These are phyloP conservation scores for Urosaurus nigricauda DNA, from an alignment of 2,797 vertebrate species.

Conservation along the genomic window DNA sequence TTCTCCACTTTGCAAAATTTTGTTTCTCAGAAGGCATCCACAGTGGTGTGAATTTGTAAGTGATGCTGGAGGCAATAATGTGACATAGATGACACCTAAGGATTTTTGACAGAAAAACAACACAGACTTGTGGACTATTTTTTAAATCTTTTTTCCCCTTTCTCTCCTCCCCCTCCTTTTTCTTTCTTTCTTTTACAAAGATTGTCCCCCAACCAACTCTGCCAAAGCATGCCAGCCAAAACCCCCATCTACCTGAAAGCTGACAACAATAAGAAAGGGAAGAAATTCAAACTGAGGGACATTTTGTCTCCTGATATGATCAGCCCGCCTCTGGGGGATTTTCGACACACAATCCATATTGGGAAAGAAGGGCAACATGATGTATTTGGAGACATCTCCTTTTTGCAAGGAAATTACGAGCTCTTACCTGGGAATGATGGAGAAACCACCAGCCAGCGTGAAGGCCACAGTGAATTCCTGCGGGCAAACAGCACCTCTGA, in stretches of 20 bases:
- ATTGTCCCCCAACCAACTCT: slow-evolving; percentile 36
- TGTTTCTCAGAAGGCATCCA: slow-evolving; percentile 26
- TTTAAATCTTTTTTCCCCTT: background rate
- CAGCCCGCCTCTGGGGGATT: slow-evolving; percentile 97
- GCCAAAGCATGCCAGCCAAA: slow-evolving; percentile 93
- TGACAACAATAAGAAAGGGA: slow-evolving; percentile 93
- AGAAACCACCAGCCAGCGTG: slow-evolving; percentile 80
- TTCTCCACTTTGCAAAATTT: background rate
- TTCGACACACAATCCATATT: slow-evolving; percentile 98
- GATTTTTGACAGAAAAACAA: slow-evolving; percentile 33
- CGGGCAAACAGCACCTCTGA: slow-evolving; percentile 95
- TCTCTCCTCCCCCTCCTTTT: background rate
- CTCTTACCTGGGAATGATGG: slow-evolving; percentile 88
- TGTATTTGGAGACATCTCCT: slow-evolving; percentile 97
- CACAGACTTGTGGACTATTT: slow-evolving; percentile 49
- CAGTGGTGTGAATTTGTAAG: background rate
- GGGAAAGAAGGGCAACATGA: slow-evolving; percentile 95
- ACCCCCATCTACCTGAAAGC: slow-evolving; percentile 98
- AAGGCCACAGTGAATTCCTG: slow-evolving; percentile 88
- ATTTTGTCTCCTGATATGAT: slow-evolving; percentile 99
- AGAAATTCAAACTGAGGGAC: slow-evolving; percentile 95
- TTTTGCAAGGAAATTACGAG: slow-evolving; percentile 96
- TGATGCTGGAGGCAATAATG: slow-evolving; percentile 56
- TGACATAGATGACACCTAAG: slow-evolving; percentile 54
- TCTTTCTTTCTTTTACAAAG: slow-evolving; percentile 25